Conservation (phyloP, 2,888 invertebrate species). For the Melikaiella ostensackeni region DNA sequence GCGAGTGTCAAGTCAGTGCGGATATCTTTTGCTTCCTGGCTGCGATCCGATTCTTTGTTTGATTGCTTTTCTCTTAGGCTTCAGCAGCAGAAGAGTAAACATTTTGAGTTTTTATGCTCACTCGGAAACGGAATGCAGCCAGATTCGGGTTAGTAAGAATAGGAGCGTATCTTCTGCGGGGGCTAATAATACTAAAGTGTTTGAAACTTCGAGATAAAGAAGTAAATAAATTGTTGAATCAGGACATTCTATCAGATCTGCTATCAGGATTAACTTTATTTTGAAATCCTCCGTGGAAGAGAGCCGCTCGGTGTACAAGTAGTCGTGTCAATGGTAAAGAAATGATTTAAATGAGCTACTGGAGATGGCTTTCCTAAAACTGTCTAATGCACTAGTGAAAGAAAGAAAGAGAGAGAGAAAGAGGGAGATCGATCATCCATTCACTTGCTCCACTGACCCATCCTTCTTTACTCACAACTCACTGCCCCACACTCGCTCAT, state of each 20-base stretch:
- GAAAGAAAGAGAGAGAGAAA: constrained; percentile 13
- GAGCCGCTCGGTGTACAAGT: constrained; percentile 21
- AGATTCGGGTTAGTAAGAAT: constrained; percentile 34
- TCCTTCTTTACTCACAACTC: constrained; percentile 51
- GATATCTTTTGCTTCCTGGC: constrained; percentile 30
- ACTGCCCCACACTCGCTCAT: constrained; percentile 61
- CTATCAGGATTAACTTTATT: background rate
- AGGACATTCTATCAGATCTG: background rate
- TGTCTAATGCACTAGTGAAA: constrained; percentile 31
- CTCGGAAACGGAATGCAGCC: constrained; percentile 20
- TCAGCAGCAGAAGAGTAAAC: constrained; percentile 7
- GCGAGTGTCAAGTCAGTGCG: constrained; percentile 34
- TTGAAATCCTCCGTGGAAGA: constrained; percentile 26
- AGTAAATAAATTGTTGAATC: background rate
- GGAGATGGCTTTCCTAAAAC: constrained; percentile 56
- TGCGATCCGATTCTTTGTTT: constrained; percentile 31
- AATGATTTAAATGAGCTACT: constrained; percentile 42
- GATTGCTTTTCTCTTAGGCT: constrained; percentile 25
- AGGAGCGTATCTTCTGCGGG: constrained; percentile 31
- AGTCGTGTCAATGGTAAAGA: constrained; percentile 37
- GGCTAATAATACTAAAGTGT: background rate
- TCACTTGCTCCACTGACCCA: constrained; percentile 36
- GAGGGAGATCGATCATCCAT: constrained; percentile 45
- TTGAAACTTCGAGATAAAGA: background rate
- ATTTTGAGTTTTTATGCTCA: constrained; percentile 5